Evolutionary conservation across 2,888 invertebrate species (phyloP), one percentile per base, ranked within the genome.

Genomic region (Limnephilus rhombicus): DNA sequence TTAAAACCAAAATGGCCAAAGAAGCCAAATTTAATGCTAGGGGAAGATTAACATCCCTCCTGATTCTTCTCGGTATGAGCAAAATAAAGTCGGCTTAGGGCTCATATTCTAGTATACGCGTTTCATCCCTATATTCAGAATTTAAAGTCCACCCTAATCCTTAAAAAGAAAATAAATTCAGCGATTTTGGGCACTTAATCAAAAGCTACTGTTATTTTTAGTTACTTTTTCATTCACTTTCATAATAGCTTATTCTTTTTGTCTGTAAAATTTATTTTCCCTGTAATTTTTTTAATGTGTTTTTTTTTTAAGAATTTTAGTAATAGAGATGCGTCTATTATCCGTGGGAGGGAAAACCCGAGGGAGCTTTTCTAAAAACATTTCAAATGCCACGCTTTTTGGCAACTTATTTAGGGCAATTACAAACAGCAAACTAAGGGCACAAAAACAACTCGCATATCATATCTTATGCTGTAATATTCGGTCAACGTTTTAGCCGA

Each of bases 31-130:
- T 86, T 86, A 86, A 45, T 49, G 85, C 86, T n/a, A 83, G 29
- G 68, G 85, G 90, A 85, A 91, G 90, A 86, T 91, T 91, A 91
- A 91, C 37, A 31, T 80, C 85, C 90, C 86, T 91, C 80, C 41
- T 29, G 90, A 85, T 86, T 80, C 86, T 86, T 85, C 68, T 91
- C 24, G 49, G 45, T 86, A 49, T n/a, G 68, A 68, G 13, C 45
- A 86, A 41, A 29, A 45, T 45, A 45, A 29, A 45, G 13, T 37
- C 29, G 29, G 86, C 24, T 45, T 86, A 45, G 24, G 86, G 49
- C 34, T 86, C 86, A n/a, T 86, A 86, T 86, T 86, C 24, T 68
- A 24, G 24, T 68, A 4, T 18, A 83, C 24, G 83, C 37, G 12
- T 83, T 83, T 83, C 83, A 83, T 34, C n/a, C 18, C 83, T n/a